Evolutionary conservation across 2,113 vertebrate genomes (phyloP).

Genomic region (Spea multiplicata): DNA sequence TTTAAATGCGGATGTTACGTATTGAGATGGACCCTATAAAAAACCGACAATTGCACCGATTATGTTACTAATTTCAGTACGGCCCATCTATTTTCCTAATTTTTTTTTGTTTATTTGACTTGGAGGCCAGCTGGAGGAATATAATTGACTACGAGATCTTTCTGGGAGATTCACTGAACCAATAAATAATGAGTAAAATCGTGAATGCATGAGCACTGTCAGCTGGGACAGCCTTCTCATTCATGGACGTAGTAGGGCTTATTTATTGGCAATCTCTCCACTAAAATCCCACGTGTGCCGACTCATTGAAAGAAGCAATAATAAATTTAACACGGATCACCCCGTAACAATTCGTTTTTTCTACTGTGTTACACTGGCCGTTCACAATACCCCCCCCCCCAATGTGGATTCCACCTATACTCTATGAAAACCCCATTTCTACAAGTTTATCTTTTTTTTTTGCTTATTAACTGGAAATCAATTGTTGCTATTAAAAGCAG

Average conservation of each 20-base stretch:
- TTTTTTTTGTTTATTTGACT: constrained; percentile 3
- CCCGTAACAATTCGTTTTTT: background rate
- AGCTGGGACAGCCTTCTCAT: constrained; percentile 2
- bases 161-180: background rate
- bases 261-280: background rate
- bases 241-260: constrained; percentile 9
- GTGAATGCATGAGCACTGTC: background rate
- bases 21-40: too few species aligned
- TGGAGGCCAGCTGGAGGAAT: constrained; percentile 2
- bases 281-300: background rate
- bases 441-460: too few species aligned
- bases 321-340: background rate
- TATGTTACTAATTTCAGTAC: too few species aligned
- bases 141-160: background rate
- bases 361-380: background rate
- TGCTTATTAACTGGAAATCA: too few species aligned
- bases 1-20: too few species aligned
- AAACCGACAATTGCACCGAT: too few species aligned
- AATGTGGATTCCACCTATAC: too few species aligned
- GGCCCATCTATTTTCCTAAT: too few species aligned
- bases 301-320: constrained; percentile 5
- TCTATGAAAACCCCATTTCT: too few species aligned
- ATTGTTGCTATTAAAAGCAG: background rate
- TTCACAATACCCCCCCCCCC: too few species aligned
- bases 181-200: constrained; percentile 5